These are phyloP conservation scores for Sebastes kiyomatsui DNA, from an alignment of 2,797 vertebrate genomes.

Conservation along the genomic window DNA sequence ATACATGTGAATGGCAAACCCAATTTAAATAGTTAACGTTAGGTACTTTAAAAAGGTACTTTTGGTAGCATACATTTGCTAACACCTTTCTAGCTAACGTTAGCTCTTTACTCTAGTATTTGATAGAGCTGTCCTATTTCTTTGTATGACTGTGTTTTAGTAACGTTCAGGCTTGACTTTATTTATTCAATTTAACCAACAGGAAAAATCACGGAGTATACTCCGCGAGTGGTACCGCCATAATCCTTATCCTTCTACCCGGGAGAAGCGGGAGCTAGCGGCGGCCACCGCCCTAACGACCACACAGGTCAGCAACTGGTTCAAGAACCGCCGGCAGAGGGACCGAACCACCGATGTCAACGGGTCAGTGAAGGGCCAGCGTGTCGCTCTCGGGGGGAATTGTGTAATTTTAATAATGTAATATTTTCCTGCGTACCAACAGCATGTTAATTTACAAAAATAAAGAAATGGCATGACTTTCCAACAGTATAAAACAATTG, in stretches of 20 bases:
- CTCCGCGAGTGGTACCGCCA: conserved; percentile 74
- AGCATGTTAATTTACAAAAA: no score
- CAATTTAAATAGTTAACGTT: not conserved
- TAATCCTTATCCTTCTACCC: conserved; percentile 82
- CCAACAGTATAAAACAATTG: not conserved
- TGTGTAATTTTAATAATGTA: not conserved
- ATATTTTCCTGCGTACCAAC: not conserved
- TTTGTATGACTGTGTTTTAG: not conserved
- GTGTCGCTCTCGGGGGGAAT: not conserved
- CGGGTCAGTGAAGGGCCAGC: conserved; percentile 21
- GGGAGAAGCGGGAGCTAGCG: conserved; percentile 93
- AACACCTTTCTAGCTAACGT: not conserved
- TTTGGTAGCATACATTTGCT: not conserved
- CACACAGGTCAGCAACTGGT: conserved; percentile 97
- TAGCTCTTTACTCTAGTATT: no score
- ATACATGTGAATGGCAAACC: not conserved
- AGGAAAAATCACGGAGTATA: conserved; percentile 79
- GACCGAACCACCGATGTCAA: conserved; percentile 74
- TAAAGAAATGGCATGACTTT: not conserved
- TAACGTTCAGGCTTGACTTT: not conserved
- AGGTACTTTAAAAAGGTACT: not conserved
- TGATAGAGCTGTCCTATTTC: not conserved
- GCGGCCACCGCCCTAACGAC: conserved; percentile 92
- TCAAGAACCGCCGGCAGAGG: conserved; percentile 95
- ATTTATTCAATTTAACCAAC: not conserved